Conservation (phyloP, 2,113 vertebrate species). For the Proteles cristata region DNA sequence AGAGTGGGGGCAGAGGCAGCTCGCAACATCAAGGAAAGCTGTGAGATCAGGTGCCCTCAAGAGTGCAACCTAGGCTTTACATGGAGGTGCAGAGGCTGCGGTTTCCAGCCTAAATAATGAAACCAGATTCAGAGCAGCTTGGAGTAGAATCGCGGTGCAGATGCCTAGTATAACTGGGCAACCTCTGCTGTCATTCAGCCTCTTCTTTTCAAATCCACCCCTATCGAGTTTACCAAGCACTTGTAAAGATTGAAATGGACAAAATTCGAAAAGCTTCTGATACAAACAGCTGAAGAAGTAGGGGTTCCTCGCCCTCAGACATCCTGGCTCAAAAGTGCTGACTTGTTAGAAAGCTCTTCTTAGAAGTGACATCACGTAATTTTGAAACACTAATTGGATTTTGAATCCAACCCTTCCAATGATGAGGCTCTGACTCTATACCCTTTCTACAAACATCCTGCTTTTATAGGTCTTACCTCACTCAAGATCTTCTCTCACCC, state of each 20-base stretch:
- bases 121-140: not conserved
- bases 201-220: not conserved
- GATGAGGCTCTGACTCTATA: not conserved
- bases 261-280: accelerated
- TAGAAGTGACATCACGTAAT: not conserved
- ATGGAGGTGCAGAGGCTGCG: no score
- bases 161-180: accelerated
- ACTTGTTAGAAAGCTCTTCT: not conserved
- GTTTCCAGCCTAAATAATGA: not conserved
- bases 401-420: not conserved
- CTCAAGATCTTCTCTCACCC: not conserved
- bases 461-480: not conserved
- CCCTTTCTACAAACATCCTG: not conserved
- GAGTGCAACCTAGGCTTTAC: accelerated
- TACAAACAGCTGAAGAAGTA: accelerated
- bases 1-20: accelerated
- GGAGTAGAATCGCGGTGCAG: no score
- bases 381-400: not conserved
- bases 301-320: accelerated
- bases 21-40: not conserved
- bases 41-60: not conserved
- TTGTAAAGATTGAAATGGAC: not conserved
- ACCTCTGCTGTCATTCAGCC: accelerated
- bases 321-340: not conserved
- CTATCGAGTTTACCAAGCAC: not conserved